A percentile compares a stretch with the other conserved stretches of the same genome.
These are phyloP conservation scores for Tryphoninae sp. DNA, from an alignment of 2,888 invertebrate genomes.

Conservation along the genomic window DNA sequence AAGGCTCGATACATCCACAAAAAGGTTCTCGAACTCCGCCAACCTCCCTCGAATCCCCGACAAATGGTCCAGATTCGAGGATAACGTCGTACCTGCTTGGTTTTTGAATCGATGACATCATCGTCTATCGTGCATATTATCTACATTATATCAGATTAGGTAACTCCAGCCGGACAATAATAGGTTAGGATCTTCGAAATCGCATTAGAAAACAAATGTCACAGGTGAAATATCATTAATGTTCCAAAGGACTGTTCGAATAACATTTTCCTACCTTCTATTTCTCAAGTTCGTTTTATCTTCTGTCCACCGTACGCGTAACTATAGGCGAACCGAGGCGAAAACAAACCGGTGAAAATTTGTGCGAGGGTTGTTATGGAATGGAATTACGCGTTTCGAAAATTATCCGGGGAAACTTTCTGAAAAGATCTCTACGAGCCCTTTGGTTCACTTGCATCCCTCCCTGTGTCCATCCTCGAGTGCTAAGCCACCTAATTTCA, in stretches of 20 bases:
- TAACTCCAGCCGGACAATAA: slow-evolving; percentile 31
- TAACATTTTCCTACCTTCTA: neutral
- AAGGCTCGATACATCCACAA: slow-evolving; percentile 29
- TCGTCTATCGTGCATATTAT: slow-evolving; percentile 20
- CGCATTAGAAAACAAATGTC: neutral
- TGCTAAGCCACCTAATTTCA: slow-evolving; percentile 76
- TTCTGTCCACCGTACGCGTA: neutral
- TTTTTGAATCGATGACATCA: slow-evolving; percentile 10
- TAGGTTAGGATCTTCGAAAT: slow-evolving; percentile 6
- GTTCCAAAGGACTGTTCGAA: slow-evolving; percentile 13
- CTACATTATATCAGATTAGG: slow-evolving; percentile 21
- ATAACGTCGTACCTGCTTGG: slow-evolving; percentile 60
- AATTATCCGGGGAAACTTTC: slow-evolving; percentile 69
- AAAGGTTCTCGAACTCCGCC: slow-evolving; percentile 22
- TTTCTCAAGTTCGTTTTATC: neutral
- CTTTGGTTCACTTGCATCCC: slow-evolving; percentile 23
- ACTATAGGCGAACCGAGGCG: slow-evolving; percentile 17
- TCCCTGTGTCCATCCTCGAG: slow-evolving; percentile 69
- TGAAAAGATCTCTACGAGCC: slow-evolving; percentile 60
- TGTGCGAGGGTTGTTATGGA: slow-evolving; percentile 31
- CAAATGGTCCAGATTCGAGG: slow-evolving; percentile 63
- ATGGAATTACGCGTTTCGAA: slow-evolving; percentile 69
- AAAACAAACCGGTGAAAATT: slow-evolving; percentile 17
- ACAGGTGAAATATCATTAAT: slow-evolving; percentile 32
- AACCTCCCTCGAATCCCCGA: slow-evolving; percentile 16